phyloP scores from a whole-genome alignment of 2,888 invertebrate genomes.

The Troides helena region DNA sequence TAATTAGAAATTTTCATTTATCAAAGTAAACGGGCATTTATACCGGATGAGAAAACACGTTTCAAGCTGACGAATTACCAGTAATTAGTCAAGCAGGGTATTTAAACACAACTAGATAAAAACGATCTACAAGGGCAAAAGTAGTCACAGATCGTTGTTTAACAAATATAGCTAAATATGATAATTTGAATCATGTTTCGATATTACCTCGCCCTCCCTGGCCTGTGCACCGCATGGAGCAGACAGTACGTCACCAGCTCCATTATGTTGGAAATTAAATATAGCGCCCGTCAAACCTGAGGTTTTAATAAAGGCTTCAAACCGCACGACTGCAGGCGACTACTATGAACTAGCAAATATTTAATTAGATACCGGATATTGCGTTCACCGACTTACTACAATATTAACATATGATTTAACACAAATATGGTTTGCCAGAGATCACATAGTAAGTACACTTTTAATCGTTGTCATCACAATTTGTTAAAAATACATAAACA shows the following conservation, averaged over 20 bases:
- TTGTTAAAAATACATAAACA: too few species aligned
- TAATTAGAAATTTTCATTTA: too few species aligned
- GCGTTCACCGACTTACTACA: not conserved
- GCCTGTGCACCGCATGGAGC: not conserved
- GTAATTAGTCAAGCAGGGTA: too few species aligned
- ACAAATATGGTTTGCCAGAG: not conserved
- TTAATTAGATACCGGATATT: conserved; percentile 1
- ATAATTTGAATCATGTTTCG: not conserved
- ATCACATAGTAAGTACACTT: too few species aligned
- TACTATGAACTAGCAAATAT: not conserved
- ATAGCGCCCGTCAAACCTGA: not conserved
- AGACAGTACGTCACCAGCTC: not conserved
- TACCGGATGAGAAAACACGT: too few species aligned
- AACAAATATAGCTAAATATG: not conserved
- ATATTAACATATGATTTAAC: not conserved
- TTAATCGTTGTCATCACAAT: too few species aligned
- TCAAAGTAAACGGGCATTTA: too few species aligned
- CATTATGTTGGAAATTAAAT: conserved; percentile 2
- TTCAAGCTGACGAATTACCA: too few species aligned
- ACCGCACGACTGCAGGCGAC: not conserved
- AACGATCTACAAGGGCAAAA: too few species aligned
- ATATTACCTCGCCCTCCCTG: not conserved
- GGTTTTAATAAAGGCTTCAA: conserved; percentile 3
- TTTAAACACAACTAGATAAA: too few species aligned
- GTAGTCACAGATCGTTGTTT: too few species aligned